Evolutionary conservation across 2,797 vertebrate species (phyloP).

Genomic region (Gymnothorax javanicus): DNA sequence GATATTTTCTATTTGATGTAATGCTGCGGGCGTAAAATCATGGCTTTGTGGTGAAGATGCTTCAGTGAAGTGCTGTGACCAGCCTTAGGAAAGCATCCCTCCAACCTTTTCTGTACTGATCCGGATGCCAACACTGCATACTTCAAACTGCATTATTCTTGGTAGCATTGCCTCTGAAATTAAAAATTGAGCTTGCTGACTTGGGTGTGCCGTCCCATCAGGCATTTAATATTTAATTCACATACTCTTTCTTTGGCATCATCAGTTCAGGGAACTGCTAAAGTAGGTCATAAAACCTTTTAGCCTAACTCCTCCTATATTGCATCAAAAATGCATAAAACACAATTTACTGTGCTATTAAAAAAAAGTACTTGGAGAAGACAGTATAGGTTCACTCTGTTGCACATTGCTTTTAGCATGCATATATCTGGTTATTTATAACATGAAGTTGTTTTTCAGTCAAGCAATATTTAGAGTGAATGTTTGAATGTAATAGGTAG

Average conservation of each 20-base stretch:
- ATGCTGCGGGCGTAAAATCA: too few relatives aligned
- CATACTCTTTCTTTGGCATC: conserved; percentile 56
- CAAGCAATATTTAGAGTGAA: conserved; percentile 30
- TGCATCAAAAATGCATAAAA: conserved; percentile 79
- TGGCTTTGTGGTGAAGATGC: too few relatives aligned
- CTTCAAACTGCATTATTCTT: conserved; percentile 7
- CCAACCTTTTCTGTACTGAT: too few relatives aligned
- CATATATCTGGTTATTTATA: neutral
- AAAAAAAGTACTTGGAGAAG: neutral
- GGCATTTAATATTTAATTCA: conserved; percentile 26
- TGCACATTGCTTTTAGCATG: neutral
- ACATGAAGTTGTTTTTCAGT: neutral
- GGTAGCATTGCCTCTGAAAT: neutral
- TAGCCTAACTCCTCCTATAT: conserved; percentile 69
- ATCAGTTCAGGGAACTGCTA: conserved; percentile 65
- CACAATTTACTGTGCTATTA: conserved; percentile 22
- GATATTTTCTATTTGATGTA: too few relatives aligned
- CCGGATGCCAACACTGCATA: too few relatives aligned
- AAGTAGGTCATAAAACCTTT: conserved; percentile 78
- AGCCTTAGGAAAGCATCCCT: too few relatives aligned
- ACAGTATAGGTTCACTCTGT: neutral
- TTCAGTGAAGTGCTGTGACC: too few relatives aligned
- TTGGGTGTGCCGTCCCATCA: neutral
- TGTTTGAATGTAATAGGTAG: conserved; percentile 38
- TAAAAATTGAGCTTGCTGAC: neutral